These are phyloP conservation scores for Catocala fraxini DNA, from an alignment of 2,888 invertebrate genomes.

Conservation along the genomic window DNA sequence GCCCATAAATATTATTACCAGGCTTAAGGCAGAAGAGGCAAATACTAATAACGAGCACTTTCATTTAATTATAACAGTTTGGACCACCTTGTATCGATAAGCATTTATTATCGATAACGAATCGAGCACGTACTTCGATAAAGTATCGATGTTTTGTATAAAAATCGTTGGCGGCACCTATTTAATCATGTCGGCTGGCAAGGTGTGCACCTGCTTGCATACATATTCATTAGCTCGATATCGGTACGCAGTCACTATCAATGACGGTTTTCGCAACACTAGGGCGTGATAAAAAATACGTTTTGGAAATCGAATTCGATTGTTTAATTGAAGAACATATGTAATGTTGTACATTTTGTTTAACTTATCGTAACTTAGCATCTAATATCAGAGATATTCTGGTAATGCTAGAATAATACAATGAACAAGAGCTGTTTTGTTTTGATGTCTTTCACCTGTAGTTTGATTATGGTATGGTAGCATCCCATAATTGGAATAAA, in stretches of 20 bases:
- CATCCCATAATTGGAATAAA: no score
- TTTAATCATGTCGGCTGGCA: conserved; percentile 74
- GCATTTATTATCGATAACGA: conserved; percentile 61
- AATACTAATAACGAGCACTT: conserved; percentile 41
- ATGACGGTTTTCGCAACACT: conserved; percentile 75
- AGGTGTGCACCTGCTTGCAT: conserved; percentile 79
- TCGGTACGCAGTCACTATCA: conserved; percentile 76
- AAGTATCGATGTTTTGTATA: conserved; percentile 73
- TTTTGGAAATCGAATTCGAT: conserved; percentile 49
- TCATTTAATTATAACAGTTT: conserved; percentile 41
- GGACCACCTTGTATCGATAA: conserved; percentile 55
- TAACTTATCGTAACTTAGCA: background rate
- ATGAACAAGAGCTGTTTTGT: no score
- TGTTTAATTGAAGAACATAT: conserved; percentile 45
- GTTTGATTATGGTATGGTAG: no score
- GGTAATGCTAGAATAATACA: no score
- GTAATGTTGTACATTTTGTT: conserved; percentile 43
- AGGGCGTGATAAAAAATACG: conserved; percentile 46
- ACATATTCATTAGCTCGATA: conserved; percentile 83
- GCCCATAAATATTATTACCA: conserved; percentile 42
- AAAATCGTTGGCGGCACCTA: conserved; percentile 83
- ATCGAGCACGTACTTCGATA: conserved; percentile 64
- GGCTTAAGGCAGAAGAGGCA: conserved; percentile 37
- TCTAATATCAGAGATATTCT: background rate
- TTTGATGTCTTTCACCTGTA: no score